Percentiles rank a stretch among this genome's conserved stretches.
Evolutionary conservation across 2,113 vertebrate species (phyloP).

Genomic region (Cettia cetti): DNA sequence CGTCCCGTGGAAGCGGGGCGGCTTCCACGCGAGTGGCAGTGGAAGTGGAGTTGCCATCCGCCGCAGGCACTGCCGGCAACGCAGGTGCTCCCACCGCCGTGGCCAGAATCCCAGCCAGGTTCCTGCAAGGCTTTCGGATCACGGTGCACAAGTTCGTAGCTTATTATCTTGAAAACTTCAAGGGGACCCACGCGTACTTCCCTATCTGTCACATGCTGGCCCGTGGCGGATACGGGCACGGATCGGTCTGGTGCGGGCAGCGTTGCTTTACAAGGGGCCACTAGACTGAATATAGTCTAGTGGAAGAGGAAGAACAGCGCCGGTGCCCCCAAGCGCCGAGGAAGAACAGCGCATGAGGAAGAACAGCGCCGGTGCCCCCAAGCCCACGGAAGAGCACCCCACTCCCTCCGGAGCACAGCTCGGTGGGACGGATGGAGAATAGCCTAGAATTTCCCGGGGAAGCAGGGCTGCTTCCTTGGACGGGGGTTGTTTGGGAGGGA

Average conservation of each 20-base stretch:
- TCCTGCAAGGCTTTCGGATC: neutral
- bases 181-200: neutral
- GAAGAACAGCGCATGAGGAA: neutral
- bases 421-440: neutral
- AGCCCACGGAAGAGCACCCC: neutral
- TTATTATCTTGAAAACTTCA: neutral
- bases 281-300: neutral
- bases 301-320: neutral
- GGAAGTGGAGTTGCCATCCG: rapidly evolving
- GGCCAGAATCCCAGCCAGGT: neutral
- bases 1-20: neutral
- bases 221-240: rapidly evolving
- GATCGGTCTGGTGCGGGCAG: neutral
- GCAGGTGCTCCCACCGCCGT: rapidly evolving
- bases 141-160: neutral
- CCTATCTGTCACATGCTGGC: neutral
- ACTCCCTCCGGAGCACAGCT: rapidly evolving
- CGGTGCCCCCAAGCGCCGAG: rapidly evolving
- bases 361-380: neutral
- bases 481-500: neutral
- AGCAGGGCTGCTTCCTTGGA: neutral
- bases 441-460: neutral
- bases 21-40: neutral
- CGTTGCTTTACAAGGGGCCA: rapidly evolving
- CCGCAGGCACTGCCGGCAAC: rapidly evolving